phyloP scores from a whole-genome alignment of 2,797 vertebrate genomes.

The Gallinago solitaria region DNA sequence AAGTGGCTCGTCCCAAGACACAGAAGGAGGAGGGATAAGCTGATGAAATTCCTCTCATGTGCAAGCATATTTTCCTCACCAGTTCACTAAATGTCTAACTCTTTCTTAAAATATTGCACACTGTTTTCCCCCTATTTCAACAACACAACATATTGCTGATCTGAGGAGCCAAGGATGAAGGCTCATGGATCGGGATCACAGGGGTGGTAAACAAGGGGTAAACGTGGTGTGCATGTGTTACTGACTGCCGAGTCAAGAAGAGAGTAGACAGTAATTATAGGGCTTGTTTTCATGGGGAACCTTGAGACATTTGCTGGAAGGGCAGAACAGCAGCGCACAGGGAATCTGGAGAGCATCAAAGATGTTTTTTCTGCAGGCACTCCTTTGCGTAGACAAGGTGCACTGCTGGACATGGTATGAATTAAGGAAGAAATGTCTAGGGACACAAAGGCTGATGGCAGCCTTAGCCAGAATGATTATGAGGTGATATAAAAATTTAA shows the following conservation, averaged over 20 bases:
- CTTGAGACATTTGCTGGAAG: neutral
- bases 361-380: neutral
- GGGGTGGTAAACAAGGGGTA: neutral
- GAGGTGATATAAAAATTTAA: neutral
- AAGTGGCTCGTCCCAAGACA: neutral
- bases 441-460: neutral
- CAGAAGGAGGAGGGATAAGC: neutral
- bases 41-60: neutral
- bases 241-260: neutral
- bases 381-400: neutral
- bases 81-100: neutral
- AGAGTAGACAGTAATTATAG: neutral
- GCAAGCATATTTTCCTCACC: neutral
- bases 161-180: neutral
- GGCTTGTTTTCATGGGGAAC: neutral
- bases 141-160: neutral
- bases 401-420: neutral
- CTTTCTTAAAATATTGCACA: neutral
- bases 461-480: neutral
- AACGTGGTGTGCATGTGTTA: neutral
- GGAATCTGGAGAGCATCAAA: neutral
- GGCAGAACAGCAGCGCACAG: neutral
- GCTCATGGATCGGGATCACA: neutral
- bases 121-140: neutral
- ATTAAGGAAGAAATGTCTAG: neutral